Evolutionary conservation across 2,113 vertebrate genomes (phyloP).

Genomic region (Lophochroa leadbeateri): DNA sequence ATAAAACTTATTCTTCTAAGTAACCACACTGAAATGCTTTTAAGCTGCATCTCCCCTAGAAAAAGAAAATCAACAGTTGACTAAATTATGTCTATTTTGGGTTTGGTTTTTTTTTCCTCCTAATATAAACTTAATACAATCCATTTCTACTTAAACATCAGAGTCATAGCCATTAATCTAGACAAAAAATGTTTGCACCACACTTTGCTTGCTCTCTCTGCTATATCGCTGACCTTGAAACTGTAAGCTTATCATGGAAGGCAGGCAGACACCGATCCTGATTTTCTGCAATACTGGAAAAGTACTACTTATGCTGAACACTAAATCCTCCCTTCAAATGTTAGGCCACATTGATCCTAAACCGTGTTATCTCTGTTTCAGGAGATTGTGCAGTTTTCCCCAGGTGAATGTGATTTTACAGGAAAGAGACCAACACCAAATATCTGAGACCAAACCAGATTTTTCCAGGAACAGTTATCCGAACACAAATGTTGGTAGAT

Average conservation of each 20-base stretch:
- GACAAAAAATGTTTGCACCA: background rate
- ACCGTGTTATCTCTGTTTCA: background rate
- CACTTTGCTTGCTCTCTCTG: background rate
- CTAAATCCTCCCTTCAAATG: background rate
- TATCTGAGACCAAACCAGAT: background rate
- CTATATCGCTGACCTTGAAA: background rate
- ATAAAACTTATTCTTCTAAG: background rate
- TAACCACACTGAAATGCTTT: background rate
- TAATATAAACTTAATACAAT: background rate
- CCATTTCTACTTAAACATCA: background rate
- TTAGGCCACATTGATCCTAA: background rate
- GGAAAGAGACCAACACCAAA: background rate
- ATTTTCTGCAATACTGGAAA: background rate
- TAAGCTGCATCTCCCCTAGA: background rate
- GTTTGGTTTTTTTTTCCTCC: background rate
- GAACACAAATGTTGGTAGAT: background rate
- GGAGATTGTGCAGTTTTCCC: background rate
- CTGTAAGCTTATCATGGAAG: background rate
- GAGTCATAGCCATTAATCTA: background rate
- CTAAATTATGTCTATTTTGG: background rate
- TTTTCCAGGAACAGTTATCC: background rate
- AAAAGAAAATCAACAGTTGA: background rate
- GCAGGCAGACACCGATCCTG: background rate
- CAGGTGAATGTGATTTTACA: background rate
- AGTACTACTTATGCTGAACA: background rate